A percentile compares a stretch with the other conserved stretches of the same genome.
Conservation (phyloP, 2,797 vertebrate genomes). For the Epinephelus malabaricus region DNA sequence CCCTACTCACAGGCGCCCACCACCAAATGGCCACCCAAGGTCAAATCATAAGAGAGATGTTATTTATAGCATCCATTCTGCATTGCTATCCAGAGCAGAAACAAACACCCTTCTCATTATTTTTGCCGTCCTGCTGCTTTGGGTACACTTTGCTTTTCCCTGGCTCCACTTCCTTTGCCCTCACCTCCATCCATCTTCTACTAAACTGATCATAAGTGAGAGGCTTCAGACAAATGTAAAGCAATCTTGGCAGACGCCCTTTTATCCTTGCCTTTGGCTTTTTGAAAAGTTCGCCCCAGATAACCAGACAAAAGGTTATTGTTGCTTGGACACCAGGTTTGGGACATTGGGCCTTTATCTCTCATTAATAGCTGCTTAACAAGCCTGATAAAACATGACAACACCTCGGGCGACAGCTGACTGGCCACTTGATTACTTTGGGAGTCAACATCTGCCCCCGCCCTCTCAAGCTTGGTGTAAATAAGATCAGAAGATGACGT, state of each 20-base stretch:
- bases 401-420: constrained; percentile 75
- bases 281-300: constrained; percentile 54
- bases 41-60: constrained; percentile 63
- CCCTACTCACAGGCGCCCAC: constrained; percentile 46
- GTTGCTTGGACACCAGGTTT: constrained; percentile 44
- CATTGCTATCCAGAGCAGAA: constrained; percentile 45
- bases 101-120: constrained; percentile 21
- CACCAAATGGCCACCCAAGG: constrained; percentile 69
- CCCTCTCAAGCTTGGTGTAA: constrained; percentile 35
- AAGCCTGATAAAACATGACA: constrained; percentile 77
- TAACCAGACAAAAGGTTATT: constrained; percentile 60
- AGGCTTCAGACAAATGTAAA: constrained; percentile 30
- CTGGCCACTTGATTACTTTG: constrained; percentile 78
- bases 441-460: constrained; percentile 77
- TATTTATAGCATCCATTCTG: constrained; percentile 70
- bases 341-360: constrained; percentile 45
- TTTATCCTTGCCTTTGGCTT: constrained; percentile 54
- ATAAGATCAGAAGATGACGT: constrained; percentile 2
- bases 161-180: neutral
- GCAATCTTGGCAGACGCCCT: constrained; percentile 49
- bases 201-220: constrained; percentile 42
- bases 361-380: constrained; percentile 79
- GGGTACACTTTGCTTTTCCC: neutral
- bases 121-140: constrained; percentile 9
- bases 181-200: constrained; percentile 24